Percentiles rank a stretch among this genome's conserved stretches.
These are phyloP conservation scores for Burhinus bistriatus DNA, from an alignment of 2,113 vertebrate genomes.

Conservation along the genomic window DNA sequence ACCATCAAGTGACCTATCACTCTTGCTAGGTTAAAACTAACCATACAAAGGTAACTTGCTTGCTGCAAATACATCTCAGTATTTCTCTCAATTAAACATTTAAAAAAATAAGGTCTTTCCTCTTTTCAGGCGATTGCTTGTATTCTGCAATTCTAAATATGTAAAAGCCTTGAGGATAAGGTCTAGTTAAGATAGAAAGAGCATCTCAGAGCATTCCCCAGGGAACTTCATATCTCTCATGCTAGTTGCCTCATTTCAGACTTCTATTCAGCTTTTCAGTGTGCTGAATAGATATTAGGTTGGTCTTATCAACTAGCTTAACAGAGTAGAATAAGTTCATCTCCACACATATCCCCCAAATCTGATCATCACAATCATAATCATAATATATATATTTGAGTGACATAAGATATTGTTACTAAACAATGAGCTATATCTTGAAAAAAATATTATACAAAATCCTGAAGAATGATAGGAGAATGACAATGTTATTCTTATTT, in stretches of 20 bases:
- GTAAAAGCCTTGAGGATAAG: not conserved
- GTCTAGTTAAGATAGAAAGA: not conserved
- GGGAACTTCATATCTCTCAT: not conserved
- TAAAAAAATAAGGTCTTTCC: not conserved
- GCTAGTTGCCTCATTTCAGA: not conserved
- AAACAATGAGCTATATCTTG: not conserved
- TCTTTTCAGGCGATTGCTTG: not conserved
- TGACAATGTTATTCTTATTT: not conserved
- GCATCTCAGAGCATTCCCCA: not conserved
- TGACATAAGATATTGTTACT: not conserved
- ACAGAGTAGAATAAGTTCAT: not conserved
- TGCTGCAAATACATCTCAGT: not conserved
- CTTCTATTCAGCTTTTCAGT: not conserved
- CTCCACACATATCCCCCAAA: not conserved
- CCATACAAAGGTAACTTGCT: not conserved
- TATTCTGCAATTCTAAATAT: not conserved
- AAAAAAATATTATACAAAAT: not conserved
- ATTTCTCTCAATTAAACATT: not conserved
- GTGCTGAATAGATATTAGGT: not conserved
- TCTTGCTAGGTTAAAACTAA: not conserved
- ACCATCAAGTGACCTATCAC: not conserved
- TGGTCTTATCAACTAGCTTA: not conserved
- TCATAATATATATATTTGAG: not conserved
- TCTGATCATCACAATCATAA: not conserved
- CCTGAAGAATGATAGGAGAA: not conserved